A percentile compares a stretch with the other conserved stretches of the same genome.
Conservation (phyloP, 2,797 vertebrate genomes). For the Rhinophrynus dorsalis region DNA sequence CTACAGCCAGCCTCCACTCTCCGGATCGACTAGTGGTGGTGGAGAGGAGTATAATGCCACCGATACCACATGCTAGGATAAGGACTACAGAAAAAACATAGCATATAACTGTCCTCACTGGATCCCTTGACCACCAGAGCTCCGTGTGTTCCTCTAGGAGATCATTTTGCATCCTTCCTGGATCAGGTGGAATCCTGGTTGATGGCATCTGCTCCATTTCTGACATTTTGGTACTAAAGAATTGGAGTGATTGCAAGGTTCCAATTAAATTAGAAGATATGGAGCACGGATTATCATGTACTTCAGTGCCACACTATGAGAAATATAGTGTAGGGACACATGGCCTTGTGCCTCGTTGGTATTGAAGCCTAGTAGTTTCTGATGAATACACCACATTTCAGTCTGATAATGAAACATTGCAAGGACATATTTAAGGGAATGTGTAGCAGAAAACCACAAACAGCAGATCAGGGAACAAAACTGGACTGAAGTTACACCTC, state of each 20-base stretch:
- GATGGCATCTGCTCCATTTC: slow-evolving; percentile 75
- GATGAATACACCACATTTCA: not conserved
- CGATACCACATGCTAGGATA: slow-evolving; percentile 86
- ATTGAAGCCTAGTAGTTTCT: too few relatives aligned
- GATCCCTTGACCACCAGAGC: slow-evolving; percentile 96
- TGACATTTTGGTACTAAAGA: too few relatives aligned
- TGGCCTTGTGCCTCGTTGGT: too few relatives aligned
- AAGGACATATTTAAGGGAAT: not conserved
- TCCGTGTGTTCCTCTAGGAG: slow-evolving; percentile 94
- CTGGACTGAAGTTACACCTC: not conserved
- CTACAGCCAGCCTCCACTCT: slow-evolving; percentile 88
- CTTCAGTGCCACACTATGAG: too few relatives aligned
- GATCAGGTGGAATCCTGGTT: slow-evolving; percentile 67
- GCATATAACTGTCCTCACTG: slow-evolving; percentile 86
- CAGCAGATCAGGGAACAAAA: not conserved
- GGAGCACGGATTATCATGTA: too few relatives aligned
- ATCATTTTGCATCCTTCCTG: slow-evolving; percentile 77
- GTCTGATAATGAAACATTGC: not conserved
- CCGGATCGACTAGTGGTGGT: slow-evolving; percentile 93
- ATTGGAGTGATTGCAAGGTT: too few relatives aligned
- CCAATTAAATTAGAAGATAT: too few relatives aligned
- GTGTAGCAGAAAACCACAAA: not conserved
- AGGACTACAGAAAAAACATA: slow-evolving; percentile 84
- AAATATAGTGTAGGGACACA: too few relatives aligned
- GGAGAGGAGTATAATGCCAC: slow-evolving; percentile 87